These are phyloP conservation scores for Exephanes ischioxanthus DNA, from an alignment of 2,888 invertebrate species.

Conservation along the genomic window DNA sequence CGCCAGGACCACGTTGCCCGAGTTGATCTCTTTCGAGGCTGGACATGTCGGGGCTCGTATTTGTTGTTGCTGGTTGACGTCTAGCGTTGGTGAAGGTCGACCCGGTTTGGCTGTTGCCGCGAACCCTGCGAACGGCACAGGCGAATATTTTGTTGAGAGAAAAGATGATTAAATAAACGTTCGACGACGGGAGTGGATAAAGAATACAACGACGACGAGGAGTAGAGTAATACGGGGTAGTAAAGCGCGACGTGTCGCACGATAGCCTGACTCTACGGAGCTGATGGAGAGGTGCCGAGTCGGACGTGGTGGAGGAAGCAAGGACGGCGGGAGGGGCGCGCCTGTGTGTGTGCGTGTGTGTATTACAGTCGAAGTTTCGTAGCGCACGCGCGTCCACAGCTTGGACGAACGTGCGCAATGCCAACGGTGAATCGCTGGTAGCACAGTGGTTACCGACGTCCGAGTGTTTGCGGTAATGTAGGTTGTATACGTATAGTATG, in stretches of 20 bases:
- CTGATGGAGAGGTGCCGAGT: slow-evolving; percentile 47
- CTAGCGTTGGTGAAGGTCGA: slow-evolving; percentile 26
- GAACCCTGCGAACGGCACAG: slow-evolving; percentile 62
- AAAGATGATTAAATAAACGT: slow-evolving; percentile 6
- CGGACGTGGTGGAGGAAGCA: slow-evolving; percentile 54
- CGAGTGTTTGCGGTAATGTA: not conserved
- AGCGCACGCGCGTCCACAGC: slow-evolving; percentile 50
- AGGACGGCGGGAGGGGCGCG: slow-evolving; percentile 46
- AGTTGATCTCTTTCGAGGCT: slow-evolving; percentile 87
- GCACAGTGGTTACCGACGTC: slow-evolving; percentile 14
- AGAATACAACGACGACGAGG: slow-evolving; percentile 23
- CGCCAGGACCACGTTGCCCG: slow-evolving; percentile 87
- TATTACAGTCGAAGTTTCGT: not conserved
- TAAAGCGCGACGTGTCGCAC: slow-evolving; percentile 56
- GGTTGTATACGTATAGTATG: not conserved
- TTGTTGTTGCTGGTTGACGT: slow-evolving; percentile 31
- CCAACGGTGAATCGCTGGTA: slow-evolving; percentile 14
- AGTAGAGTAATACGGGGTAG: slow-evolving; percentile 39
- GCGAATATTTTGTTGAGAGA: slow-evolving; percentile 2
- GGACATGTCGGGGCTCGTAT: slow-evolving; percentile 68
- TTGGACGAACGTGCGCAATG: slow-evolving; percentile 41
- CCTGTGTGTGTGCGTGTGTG: not conserved
- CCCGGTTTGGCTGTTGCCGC: slow-evolving; percentile 50
- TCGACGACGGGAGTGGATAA: slow-evolving; percentile 35
- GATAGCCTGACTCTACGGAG: slow-evolving; percentile 17